Conservation (phyloP, 2,888 invertebrate species). For the Geotrupes spiniger region DNA sequence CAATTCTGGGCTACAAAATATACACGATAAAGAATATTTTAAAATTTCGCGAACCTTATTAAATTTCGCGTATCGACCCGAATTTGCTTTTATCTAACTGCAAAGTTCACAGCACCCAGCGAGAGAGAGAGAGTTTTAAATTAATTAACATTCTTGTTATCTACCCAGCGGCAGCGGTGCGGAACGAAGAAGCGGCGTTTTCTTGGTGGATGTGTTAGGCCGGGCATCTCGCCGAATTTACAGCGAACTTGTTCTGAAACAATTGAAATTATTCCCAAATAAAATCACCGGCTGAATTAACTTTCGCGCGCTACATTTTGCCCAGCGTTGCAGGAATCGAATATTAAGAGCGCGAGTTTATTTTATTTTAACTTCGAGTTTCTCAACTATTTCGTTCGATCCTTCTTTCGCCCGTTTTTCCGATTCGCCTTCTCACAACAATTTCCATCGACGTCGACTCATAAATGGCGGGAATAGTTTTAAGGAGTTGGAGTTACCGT, state of each 20-base stretch:
- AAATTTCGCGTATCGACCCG: background rate
- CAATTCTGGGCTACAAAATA: too few relatives aligned
- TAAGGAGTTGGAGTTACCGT: too few relatives aligned
- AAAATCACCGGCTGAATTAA: constrained; percentile 31
- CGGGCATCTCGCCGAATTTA: constrained; percentile 28
- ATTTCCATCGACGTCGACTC: too few relatives aligned
- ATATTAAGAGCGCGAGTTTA: constrained; percentile 13
- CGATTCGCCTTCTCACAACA: too few relatives aligned
- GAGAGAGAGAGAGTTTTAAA: constrained; percentile 44
- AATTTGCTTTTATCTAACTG: constrained; percentile 25
- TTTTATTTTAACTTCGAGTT: constrained; percentile 3
- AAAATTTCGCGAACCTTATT: too few relatives aligned
- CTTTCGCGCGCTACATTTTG: constrained; percentile 28
- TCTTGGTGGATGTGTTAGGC: constrained; percentile 33
- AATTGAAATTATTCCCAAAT: constrained; percentile 35
- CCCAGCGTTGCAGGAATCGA: constrained; percentile 17
- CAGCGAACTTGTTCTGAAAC: constrained; percentile 30
- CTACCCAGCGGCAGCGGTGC: constrained; percentile 41
- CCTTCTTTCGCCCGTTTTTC: too few relatives aligned
- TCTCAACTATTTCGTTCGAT: too few relatives aligned
- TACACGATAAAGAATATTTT: too few relatives aligned
- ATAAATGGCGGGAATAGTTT: too few relatives aligned
- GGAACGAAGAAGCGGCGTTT: constrained; percentile 43
- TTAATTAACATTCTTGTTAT: constrained; percentile 49
- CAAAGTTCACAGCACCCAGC: constrained; percentile 41